Evolutionary conservation across 2,888 invertebrate genomes (phyloP).

Genomic region (Asteroscopus sphinx): DNA sequence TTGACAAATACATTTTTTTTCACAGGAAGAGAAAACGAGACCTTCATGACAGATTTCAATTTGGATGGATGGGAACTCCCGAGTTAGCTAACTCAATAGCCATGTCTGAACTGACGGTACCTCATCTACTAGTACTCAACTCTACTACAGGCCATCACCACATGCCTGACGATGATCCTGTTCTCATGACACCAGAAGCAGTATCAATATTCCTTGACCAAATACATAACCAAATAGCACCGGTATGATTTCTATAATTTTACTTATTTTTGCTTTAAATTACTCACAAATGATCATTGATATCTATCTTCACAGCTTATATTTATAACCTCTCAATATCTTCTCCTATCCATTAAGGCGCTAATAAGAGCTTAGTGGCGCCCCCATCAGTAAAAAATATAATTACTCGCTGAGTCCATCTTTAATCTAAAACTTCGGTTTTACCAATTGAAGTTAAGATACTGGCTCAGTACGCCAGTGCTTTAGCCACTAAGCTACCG

Average conservation of each 20-base stretch:
- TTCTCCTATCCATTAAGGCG: too few species aligned
- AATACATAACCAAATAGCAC: constrained; percentile 94
- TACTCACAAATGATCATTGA: not conserved
- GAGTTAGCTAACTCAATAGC: constrained; percentile 98
- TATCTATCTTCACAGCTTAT: too few species aligned
- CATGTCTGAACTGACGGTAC: constrained; percentile 95
- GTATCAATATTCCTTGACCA: constrained; percentile 93
- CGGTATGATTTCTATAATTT: constrained; percentile 84
- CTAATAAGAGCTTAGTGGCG: too few species aligned
- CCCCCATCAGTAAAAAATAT: too few species aligned
- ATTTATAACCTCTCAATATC: too few species aligned
- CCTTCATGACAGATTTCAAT: constrained; percentile 96
- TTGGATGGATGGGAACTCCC: constrained; percentile 98
- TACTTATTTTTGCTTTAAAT: not conserved
- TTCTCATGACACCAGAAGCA: constrained; percentile 94
- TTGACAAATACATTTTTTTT: constrained; percentile 30
- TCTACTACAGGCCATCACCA: constrained; percentile 98
- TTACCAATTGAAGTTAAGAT: too few species aligned
- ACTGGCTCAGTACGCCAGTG: too few species aligned
- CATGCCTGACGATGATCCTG: constrained; percentile 95
- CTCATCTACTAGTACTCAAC: constrained; percentile 97
- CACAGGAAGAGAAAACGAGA: constrained; percentile 90
- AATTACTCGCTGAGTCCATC: too few species aligned
- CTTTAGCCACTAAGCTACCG: too few species aligned
- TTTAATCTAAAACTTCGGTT: too few species aligned